phyloP scores from a whole-genome alignment of 2,113 vertebrate species.

The Odontesthes bonariensis region DNA sequence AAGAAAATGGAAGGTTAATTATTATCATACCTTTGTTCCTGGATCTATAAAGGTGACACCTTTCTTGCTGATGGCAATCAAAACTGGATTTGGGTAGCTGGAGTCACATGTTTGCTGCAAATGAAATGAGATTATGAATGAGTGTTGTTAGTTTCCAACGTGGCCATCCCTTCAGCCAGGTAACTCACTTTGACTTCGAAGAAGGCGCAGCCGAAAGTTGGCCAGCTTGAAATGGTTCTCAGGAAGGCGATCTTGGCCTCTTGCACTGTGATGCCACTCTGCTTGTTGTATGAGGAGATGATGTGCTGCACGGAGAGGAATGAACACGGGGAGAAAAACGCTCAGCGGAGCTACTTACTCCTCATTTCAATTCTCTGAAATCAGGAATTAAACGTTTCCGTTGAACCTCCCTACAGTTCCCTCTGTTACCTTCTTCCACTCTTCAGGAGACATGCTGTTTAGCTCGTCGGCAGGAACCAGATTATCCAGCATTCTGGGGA shows the following conservation, averaged over 20 bases:
- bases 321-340: not conserved
- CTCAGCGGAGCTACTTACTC: not conserved
- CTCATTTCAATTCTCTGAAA: not conserved
- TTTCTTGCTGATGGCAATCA: slow-evolving; percentile 91
- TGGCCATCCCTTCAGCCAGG: not conserved
- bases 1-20: not conserved
- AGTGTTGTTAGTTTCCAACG: not conserved
- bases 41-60: slow-evolving; percentile 91
- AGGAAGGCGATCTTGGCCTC: slow-evolving; percentile 93
- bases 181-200: slow-evolving; percentile 92
- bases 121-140: not conserved
- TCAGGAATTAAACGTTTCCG: not conserved
- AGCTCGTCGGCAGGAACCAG: slow-evolving; percentile 90
- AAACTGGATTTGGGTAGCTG: slow-evolving; percentile 84
- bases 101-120: slow-evolving; percentile 92
- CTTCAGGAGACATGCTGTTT: slow-evolving; percentile 83
- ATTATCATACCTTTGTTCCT: slow-evolving; percentile 88
- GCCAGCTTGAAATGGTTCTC: slow-evolving; percentile 86
- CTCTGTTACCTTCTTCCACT: slow-evolving; percentile 92
- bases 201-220: slow-evolving; percentile 94
- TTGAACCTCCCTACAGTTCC: not conserved
- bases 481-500: slow-evolving; percentile 88
- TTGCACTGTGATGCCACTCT: slow-evolving; percentile 85
- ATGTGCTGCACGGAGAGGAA: slow-evolving; percentile 78
- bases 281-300: slow-evolving; percentile 83